Evolutionary conservation across 2,113 vertebrate species (phyloP).

Genomic region (Zosterops pallidus): DNA sequence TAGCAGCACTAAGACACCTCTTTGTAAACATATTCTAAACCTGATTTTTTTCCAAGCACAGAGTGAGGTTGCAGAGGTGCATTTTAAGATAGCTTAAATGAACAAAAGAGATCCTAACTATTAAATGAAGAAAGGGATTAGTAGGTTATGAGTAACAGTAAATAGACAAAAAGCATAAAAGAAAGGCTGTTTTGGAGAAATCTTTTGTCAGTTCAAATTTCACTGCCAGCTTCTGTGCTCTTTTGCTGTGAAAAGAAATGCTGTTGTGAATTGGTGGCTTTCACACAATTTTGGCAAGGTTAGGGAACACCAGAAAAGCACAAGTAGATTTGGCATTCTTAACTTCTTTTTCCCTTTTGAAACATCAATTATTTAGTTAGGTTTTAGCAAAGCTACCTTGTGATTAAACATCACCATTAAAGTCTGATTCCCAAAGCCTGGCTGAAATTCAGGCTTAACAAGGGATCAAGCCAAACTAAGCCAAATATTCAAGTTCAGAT

Average conservation of each 20-base stretch:
- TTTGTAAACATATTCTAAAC: neutral
- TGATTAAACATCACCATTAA: conserved; percentile 71
- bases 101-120: neutral
- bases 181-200: neutral
- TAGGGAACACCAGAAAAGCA: neutral
- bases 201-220: neutral
- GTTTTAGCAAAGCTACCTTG: conserved; percentile 69
- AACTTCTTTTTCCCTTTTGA: conserved; percentile 39
- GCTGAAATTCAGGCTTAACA: conserved; percentile 12
- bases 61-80: neutral
- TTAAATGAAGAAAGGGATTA: neutral
- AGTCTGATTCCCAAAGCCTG: conserved; percentile 1
- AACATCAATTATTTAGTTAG: conserved; percentile 75
- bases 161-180: neutral
- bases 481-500: neutral
- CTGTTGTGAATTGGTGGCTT: neutral
- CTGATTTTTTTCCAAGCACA: neutral
- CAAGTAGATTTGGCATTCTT: conserved; percentile 70
- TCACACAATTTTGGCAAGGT: neutral
- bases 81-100: neutral
- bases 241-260: neutral
- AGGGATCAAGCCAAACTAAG: neutral
- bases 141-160: neutral
- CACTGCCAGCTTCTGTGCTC: neutral
- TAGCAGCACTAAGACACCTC: neutral